Conservation (phyloP, 2,888 invertebrate genomes). For the Stenodera caucasica region DNA sequence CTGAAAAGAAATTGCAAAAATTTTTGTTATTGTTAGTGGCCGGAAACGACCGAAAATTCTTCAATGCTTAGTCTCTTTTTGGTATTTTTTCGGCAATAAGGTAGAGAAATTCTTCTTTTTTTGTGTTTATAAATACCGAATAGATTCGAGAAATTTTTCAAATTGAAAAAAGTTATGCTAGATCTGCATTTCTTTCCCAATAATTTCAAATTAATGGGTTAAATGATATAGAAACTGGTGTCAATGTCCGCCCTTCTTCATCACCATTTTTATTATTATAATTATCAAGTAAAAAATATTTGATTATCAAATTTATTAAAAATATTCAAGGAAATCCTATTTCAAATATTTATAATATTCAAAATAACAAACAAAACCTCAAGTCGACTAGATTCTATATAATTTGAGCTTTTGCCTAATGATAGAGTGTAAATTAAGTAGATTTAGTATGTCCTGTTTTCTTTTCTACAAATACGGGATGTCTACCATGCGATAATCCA, state of each 20-base stretch:
- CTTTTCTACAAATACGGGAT: neutral
- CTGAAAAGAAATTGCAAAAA: too few relatives aligned
- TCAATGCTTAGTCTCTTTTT: neutral
- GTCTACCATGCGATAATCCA: too few relatives aligned
- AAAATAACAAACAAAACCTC: neutral
- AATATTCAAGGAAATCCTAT: neutral
- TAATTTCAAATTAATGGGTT: too few relatives aligned
- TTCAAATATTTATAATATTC: neutral
- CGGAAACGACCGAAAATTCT: constrained; percentile 2
- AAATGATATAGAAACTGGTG: neutral
- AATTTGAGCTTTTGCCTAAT: neutral
- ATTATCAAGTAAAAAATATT: too few relatives aligned
- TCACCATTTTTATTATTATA: neutral
- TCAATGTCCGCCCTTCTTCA: neutral
- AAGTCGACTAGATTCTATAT: neutral
- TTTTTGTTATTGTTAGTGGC: neutral
- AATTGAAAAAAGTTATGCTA: neutral
- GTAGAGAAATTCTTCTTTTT: too few relatives aligned
- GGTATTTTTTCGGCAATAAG: too few relatives aligned
- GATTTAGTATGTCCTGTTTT: constrained; percentile 6
- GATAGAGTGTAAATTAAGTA: constrained; percentile 1
- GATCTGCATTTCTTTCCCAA: neutral
- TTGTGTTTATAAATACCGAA: too few relatives aligned
- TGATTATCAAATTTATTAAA: neutral
- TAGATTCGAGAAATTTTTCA: too few relatives aligned